phyloP scores from a whole-genome alignment of 2,113 vertebrate genomes.

The Amblyopsis rosae region DNA sequence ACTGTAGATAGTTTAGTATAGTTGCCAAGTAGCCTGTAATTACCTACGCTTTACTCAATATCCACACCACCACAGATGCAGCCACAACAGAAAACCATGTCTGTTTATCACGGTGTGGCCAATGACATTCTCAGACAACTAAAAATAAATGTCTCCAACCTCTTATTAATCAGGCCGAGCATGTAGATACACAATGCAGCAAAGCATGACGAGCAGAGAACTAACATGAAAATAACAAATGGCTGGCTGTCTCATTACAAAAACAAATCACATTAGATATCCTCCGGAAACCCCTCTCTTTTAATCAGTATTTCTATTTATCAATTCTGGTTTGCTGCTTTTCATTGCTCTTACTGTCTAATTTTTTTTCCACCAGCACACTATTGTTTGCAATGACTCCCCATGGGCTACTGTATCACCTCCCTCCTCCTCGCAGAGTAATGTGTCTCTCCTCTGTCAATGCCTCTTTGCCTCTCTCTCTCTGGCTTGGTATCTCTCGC shows the following conservation, averaged over 20 bases:
- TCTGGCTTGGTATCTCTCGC: slow-evolving; percentile 2
- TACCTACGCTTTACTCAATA: slow-evolving; percentile 47
- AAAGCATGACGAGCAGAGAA: slow-evolving; percentile 40
- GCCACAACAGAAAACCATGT: slow-evolving; percentile 44
- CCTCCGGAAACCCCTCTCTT: slow-evolving; percentile 36
- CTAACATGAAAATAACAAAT: slow-evolving; percentile 53
- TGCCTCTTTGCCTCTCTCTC: slow-evolving; percentile 37
- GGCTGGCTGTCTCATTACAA: slow-evolving; percentile 57
- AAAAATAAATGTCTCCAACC: slow-evolving; percentile 59
- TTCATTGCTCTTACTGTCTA: slow-evolving; percentile 1
- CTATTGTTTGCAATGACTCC: neutral
- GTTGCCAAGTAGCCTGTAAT: slow-evolving; percentile 11
- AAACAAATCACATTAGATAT: slow-evolving; percentile 59
- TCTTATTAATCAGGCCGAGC: slow-evolving; percentile 41
- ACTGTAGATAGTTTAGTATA: too few species aligned
- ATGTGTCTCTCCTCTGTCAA: slow-evolving; percentile 12
- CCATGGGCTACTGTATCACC: too few species aligned
- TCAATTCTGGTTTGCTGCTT: slow-evolving; percentile 18
- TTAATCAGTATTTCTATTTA: slow-evolving; percentile 37
- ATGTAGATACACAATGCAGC: slow-evolving; percentile 42
- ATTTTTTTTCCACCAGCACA: neutral
- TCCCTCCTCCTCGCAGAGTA: neutral
- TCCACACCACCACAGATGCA: slow-evolving; percentile 40
- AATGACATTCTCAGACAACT: slow-evolving; percentile 29
- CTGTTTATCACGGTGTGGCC: slow-evolving; percentile 55